These are phyloP conservation scores for Mus spicilegus DNA, from an alignment of 2,113 vertebrate genomes.

Conservation along the genomic window DNA sequence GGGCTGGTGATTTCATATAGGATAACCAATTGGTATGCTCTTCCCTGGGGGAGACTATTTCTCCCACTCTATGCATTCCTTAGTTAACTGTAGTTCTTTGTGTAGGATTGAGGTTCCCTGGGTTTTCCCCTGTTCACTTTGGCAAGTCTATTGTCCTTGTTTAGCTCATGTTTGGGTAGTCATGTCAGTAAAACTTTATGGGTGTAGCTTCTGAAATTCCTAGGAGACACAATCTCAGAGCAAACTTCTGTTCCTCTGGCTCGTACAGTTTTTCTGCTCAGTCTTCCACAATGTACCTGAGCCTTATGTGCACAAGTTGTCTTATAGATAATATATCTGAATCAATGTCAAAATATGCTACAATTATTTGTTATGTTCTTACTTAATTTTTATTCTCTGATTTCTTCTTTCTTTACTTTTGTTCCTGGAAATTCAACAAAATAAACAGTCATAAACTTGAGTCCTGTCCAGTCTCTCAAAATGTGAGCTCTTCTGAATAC, in stretches of 20 bases:
- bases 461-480: background rate
- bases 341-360: background rate
- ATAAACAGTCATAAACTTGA: background rate
- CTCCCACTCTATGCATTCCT: background rate
- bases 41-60: background rate
- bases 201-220: background rate
- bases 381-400: constrained; percentile 15
- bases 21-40: background rate
- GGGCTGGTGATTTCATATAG: background rate
- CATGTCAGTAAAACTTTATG: background rate
- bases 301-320: background rate
- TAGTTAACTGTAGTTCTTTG: background rate
- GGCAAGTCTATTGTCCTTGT: background rate
- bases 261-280: background rate
- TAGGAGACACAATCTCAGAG: background rate
- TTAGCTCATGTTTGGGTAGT: background rate
- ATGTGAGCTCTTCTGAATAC: background rate
- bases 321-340: background rate
- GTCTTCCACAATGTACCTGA: background rate
- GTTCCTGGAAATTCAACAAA: background rate
- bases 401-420: background rate
- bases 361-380: background rate
- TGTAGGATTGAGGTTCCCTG: background rate
- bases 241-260: background rate
- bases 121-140: background rate